Percentiles rank a stretch among this genome's conserved stretches.
These are phyloP conservation scores for Polietes domitor DNA, from an alignment of 2,888 invertebrate species.

Conservation along the genomic window DNA sequence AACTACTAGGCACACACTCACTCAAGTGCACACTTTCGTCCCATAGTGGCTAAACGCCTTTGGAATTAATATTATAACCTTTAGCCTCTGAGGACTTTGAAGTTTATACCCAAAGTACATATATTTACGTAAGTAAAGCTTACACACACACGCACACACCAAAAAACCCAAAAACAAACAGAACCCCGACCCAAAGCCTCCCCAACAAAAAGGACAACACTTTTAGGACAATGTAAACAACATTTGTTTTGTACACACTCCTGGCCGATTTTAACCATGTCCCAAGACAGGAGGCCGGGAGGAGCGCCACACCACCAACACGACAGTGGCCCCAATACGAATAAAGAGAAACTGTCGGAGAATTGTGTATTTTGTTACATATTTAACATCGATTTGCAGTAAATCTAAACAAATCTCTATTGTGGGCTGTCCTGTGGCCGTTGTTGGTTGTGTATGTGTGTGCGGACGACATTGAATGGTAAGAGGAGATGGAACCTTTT, in stretches of 20 bases:
- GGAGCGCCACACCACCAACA: not conserved
- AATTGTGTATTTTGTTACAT: constrained; percentile 47
- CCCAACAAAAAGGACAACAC: constrained; percentile 26
- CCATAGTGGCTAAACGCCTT: constrained; percentile 19
- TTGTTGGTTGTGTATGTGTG: not conserved
- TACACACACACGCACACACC: too few species aligned
- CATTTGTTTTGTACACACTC: constrained; percentile 35
- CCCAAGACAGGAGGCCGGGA: constrained; percentile 12
- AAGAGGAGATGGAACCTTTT: constrained; percentile 27
- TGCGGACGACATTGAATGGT: not conserved
- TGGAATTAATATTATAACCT: constrained; percentile 21
- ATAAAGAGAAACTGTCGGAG: not conserved
- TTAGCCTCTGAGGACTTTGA: constrained; percentile 23
- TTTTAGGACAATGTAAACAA: constrained; percentile 44
- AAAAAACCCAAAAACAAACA: not conserved
- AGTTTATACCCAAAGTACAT: constrained; percentile 25
- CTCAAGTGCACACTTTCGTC: not conserved
- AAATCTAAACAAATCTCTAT: constrained; percentile 55
- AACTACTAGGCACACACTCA: too few species aligned
- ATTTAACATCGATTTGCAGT: constrained; percentile 51
- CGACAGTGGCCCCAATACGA: not conserved
- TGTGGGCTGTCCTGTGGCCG: constrained; percentile 15
- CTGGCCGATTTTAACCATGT: constrained; percentile 2
- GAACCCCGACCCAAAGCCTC: not conserved
- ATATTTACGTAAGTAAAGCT: constrained; percentile 18